These are phyloP conservation scores for Trichogramma evanescens DNA, from an alignment of 2,888 invertebrate genomes.

Conservation along the genomic window DNA sequence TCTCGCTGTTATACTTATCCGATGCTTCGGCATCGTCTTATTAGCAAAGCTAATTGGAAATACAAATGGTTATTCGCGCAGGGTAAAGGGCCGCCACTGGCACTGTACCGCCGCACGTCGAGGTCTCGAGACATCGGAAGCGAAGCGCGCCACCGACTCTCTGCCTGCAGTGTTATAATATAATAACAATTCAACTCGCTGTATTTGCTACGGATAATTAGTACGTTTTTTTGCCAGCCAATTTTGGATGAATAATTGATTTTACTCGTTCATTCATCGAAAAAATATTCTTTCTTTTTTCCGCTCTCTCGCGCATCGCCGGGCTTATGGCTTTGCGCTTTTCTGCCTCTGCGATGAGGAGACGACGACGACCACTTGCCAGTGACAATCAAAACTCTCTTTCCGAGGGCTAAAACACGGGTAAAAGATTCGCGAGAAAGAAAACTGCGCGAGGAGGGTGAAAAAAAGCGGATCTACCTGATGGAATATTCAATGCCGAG, in stretches of 20 bases:
- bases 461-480: constrained; percentile 39
- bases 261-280: constrained; percentile 25
- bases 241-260: constrained; percentile 48
- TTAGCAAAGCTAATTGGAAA: constrained; percentile 49
- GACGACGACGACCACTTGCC: constrained; percentile 32
- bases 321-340: constrained; percentile 22
- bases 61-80: constrained; percentile 48
- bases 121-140: too few relatives aligned
- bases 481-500: constrained; percentile 43
- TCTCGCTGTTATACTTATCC: constrained; percentile 29
- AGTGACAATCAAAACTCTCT: constrained; percentile 40
- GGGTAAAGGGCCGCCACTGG: constrained; percentile 32
- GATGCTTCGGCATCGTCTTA: constrained; percentile 46
- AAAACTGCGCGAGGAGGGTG: constrained; percentile 7
- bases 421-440: neutral
- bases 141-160: too few relatives aligned
- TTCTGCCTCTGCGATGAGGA: neutral
- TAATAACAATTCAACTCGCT: constrained; percentile 35
- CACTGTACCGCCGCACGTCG: too few relatives aligned
- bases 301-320: neutral
- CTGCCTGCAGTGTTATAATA: too few relatives aligned
- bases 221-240: constrained; percentile 45
- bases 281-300: constrained; percentile 12
- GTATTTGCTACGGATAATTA: constrained; percentile 48
- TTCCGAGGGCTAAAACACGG: neutral